A percentile compares a stretch with the other conserved stretches of the same genome.
Conservation (phyloP, 2,113 vertebrate genomes). For the Perca schrenkii region DNA sequence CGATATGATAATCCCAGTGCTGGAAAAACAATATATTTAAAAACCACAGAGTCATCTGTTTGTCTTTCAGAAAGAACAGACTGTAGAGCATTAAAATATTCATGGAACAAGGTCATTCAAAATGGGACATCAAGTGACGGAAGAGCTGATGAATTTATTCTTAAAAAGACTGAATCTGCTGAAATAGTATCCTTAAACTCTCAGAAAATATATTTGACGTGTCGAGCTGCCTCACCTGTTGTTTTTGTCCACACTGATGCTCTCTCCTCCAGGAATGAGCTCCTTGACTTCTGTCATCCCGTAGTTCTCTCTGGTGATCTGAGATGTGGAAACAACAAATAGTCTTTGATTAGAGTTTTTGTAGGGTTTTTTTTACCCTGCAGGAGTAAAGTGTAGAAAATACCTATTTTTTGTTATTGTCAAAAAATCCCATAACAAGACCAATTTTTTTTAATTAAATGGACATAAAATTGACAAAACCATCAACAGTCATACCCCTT, state of each 20-base stretch:
- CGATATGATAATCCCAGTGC: constrained; percentile 25
- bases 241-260: constrained; percentile 88
- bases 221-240: constrained; percentile 86
- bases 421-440: neutral
- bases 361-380: neutral
- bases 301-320: constrained; percentile 97
- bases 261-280: constrained; percentile 91
- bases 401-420: neutral
- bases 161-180: neutral
- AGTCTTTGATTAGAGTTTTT: neutral
- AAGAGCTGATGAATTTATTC: neutral
- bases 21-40: neutral
- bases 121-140: neutral
- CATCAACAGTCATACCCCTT: too few species aligned
- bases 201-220: neutral
- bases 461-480: too few species aligned
- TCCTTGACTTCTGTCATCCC: constrained; percentile 93
- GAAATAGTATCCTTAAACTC: neutral
- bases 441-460: neutral
- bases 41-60: constrained; percentile 16
- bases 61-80: constrained; percentile 18
- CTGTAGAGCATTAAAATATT: neutral
- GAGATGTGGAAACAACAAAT: constrained; percentile 6
- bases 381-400: neutral
- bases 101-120: neutral